These are phyloP conservation scores for Tenthredo distinguenda DNA, from an alignment of 2,888 invertebrate species.

Conservation along the genomic window DNA sequence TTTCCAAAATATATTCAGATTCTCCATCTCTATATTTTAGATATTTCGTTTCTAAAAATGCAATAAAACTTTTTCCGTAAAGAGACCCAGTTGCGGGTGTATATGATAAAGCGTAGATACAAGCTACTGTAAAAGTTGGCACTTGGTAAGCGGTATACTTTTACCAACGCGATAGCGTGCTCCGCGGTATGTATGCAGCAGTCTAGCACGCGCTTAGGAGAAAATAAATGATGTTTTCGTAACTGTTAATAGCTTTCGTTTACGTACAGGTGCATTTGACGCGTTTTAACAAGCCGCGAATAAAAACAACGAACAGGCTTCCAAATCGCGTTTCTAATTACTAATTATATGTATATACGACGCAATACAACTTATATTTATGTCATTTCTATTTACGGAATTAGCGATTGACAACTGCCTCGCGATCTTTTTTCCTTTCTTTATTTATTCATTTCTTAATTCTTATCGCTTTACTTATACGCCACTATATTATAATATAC, in stretches of 20 bases:
- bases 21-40: background rate
- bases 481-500: no score
- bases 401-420: background rate
- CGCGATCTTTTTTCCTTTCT: background rate
- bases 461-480: background rate
- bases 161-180: background rate
- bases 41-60: background rate
- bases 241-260: constrained; percentile 23
- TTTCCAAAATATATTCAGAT: background rate
- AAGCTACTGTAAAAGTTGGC: background rate
- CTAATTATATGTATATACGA: background rate
- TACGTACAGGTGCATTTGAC: constrained; percentile 29
- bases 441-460: background rate
- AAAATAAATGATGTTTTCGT: constrained; percentile 40
- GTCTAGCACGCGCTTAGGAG: constrained; percentile 1
- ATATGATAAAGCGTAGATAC: background rate
- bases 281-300: background rate
- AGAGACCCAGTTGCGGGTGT: background rate
- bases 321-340: constrained; percentile 25
- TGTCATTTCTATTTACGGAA: background rate
- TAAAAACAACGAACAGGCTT: background rate
- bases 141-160: background rate
- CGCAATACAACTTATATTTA: background rate
- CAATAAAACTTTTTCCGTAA: background rate
- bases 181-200: background rate